Base-by-base conservation (phyloP, 2,888 invertebrate genomes). In the Hybos culiciformis region DNA sequence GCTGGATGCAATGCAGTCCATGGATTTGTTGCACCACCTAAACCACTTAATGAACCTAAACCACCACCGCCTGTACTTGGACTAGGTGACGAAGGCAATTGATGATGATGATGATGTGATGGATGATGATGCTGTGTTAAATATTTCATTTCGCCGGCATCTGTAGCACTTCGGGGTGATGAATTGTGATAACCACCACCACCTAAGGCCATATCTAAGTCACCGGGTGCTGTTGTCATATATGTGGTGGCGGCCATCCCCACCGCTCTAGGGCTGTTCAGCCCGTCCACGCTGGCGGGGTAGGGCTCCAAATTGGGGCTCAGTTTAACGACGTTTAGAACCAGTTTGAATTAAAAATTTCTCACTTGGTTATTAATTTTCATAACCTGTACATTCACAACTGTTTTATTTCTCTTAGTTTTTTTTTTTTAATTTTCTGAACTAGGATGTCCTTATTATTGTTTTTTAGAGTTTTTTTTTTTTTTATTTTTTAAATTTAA, bases 201-300 rank as follows among this genome's bases (percentile, higher is more conserved):
- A 63, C 83, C 83, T 66, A 83, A 75, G 54, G 71, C 73, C 67
- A 75, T 73, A 62, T 75, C 73, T 62, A 77, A 73, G 63, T 86
- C 86, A 70, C 84, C 80, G 68, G 83, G 80, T 68, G 85, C 81
- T 72, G 83, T 83, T 72, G 88, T 84, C 78, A 91, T 83, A 74
- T 91, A 91, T 73, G 88, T 84, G 73, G 90, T 86, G 76, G 90
- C 88, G 78, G 91, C 88, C 88, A 90, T 90, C 81, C 75, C 81
- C 80, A 75, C 77, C 76, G 76, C 76, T 75, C 72, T 73, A 71
- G 76, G 66, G 66, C 68, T 65, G 57, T 63, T 61, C 56, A 66
- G 63, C 65, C 66, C 70, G 70, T 70, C 67, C 67, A 67, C 67
- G 67, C 66, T 66, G 65, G 67, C 64, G 66, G 65, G 64, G 66